Evolutionary conservation across 2,113 vertebrate species (phyloP), one percentile per base, ranked within the genome.

Genomic region (Asarcornis scutulata): DNA sequence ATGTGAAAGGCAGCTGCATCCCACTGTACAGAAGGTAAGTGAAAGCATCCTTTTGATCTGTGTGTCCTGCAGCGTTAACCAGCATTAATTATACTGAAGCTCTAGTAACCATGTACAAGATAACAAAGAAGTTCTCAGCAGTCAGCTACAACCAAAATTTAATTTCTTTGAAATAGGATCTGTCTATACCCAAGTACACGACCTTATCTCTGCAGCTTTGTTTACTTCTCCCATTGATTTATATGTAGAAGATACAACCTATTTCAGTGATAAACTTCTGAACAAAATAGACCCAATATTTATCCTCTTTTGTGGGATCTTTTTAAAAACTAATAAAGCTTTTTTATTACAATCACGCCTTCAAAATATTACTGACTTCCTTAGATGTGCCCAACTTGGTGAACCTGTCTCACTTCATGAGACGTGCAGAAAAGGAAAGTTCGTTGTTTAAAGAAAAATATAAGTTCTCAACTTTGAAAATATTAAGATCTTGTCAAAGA

Each of bases 401-500:
- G n/a, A 81, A 56, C 10, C 18, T 13, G 25, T 21, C 66, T 63
- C 38, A 4, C n/a, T 78, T 59, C 46, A 46, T 7, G 38, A 78
- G 48, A 79, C 5, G 60, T 4, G 34, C 11, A 73, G 53, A 79
- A 76, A 0, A 62, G 18, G 10, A 22, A 83, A 76, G 60, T 36
- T 82, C 34, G 52, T 9, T 15, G 72, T 62, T 81, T 34, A 17
- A 95, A 83, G 53, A 48, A 55, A 91, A 34, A 63, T 7, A 32
- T 32, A n/a, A 64, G 13, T 44, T 55, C 32, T 46, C 32, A 79
- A 32, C 72, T 75, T 76, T 23, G 29, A 53, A 95, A 91, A 72
- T 75, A 88, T 36, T 79, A 92, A 89, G 86, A 87, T 67, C 74
- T 79, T 62, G 25, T 59, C 75, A 93, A 68, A 64, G 27, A 92